phyloP scores from a whole-genome alignment of 2,113 vertebrate genomes.

The Sturnira hondurensis region DNA sequence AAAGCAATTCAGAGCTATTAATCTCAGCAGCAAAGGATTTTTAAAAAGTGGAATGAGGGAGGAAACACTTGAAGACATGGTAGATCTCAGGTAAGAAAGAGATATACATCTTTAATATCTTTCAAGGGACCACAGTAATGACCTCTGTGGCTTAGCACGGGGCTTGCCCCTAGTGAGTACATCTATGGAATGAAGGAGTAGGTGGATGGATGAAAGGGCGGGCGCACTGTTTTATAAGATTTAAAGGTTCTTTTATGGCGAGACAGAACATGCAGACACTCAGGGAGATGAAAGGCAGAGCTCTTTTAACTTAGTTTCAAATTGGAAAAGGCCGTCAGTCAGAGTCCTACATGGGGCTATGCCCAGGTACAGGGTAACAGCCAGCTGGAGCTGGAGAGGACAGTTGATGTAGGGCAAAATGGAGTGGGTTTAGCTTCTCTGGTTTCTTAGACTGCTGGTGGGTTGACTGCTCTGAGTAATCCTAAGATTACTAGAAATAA shows the following conservation, averaged over 20 bases:
- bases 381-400: not conserved
- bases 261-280: not conserved
- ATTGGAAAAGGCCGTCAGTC: not conserved
- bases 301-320: not conserved
- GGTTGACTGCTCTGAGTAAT: not conserved
- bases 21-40: constrained; percentile 14
- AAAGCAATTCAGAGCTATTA: not conserved
- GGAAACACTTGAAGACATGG: not conserved
- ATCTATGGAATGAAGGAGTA: not conserved
- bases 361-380: not conserved
- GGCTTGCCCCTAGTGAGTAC: not conserved
- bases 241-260: not conserved
- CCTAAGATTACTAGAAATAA: no score
- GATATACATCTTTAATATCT: not conserved
- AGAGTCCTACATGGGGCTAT: not conserved
- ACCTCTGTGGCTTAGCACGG: not conserved
- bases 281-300: not conserved
- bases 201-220: not conserved
- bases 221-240: not conserved
- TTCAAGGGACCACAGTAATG: not conserved
- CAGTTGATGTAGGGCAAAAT: not conserved
- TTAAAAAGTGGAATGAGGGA: not conserved
- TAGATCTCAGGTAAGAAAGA: not conserved
- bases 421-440: not conserved
- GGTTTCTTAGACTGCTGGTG: not conserved